Conservation (phyloP, 1,140 invertebrate genomes). For the Drosophila busckii region DNA sequence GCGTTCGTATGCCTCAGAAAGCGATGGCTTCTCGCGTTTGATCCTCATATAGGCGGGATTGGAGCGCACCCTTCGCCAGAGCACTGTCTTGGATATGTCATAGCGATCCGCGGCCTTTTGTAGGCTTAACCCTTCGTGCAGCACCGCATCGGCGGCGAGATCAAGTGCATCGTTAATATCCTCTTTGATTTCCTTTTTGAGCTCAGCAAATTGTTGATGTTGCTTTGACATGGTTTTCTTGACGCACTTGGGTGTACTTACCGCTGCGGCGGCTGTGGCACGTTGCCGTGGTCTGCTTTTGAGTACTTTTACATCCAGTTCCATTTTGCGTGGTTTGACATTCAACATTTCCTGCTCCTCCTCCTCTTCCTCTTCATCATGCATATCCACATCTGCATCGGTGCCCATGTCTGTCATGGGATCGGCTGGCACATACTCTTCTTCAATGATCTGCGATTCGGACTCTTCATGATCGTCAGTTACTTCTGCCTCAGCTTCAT, state of each 20-base stretch:
- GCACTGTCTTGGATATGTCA: conserved; percentile 82
- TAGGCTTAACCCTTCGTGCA: conserved; percentile 81
- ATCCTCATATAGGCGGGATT: conserved; percentile 79
- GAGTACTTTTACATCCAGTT: conserved; percentile 22
- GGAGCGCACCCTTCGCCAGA: conserved; percentile 82
- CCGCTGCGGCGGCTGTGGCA: conserved; percentile 7
- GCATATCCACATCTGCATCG: conserved; percentile 36
- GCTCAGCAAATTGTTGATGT: conserved; percentile 33
- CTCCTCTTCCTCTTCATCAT: conserved; percentile 35
- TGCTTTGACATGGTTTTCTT: conserved; percentile 27
- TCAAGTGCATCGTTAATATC: conserved; percentile 78
- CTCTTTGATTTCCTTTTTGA: conserved; percentile 49
- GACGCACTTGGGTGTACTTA: no score
- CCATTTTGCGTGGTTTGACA: conserved; percentile 36
- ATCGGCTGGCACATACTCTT: conserved; percentile 50
- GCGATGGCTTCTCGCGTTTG: conserved; percentile 79
- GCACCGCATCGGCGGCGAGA: conserved; percentile 80
- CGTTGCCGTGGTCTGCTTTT: conserved; percentile 34
- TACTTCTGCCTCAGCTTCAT: conserved; percentile 41
- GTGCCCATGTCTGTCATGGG: conserved; percentile 41
- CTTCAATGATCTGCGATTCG: conserved; percentile 58
- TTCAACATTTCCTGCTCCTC: conserved; percentile 44
- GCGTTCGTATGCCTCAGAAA: conserved; percentile 80
- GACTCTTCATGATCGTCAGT: conserved; percentile 47
- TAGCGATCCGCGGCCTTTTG: conserved; percentile 81